Conservation (phyloP, 1,140 invertebrate species). For the Drosophila arawakana region DNA sequence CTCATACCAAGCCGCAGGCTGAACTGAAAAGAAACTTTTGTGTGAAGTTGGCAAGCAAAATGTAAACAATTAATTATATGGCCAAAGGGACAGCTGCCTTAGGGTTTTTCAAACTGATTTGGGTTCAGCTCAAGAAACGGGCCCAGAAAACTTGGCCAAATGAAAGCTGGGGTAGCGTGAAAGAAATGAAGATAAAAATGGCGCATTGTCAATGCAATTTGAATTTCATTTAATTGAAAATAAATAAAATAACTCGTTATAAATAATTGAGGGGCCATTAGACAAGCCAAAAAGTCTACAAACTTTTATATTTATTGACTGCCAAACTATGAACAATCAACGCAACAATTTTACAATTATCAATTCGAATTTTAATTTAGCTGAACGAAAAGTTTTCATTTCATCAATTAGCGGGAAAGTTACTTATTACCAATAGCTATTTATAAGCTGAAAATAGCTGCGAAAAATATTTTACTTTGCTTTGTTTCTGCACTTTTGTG, state of each 20-base stretch:
- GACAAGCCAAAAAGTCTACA: slow-evolving; percentile 3
- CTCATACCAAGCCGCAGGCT: slow-evolving; percentile 12
- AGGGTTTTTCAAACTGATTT: slow-evolving; percentile 27
- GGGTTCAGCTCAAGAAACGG: background rate
- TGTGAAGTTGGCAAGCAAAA: slow-evolving; percentile 55
- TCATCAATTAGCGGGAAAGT: too few relatives aligned
- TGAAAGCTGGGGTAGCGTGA: background rate
- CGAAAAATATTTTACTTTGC: too few relatives aligned
- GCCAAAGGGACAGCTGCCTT: slow-evolving; percentile 60
- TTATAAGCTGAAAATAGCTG: too few relatives aligned
- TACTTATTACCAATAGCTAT: too few relatives aligned
- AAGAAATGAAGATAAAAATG: background rate
- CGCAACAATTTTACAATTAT: too few relatives aligned
- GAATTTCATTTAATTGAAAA: slow-evolving; percentile 69
- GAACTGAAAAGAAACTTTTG: slow-evolving; percentile 48
- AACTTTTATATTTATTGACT: background rate
- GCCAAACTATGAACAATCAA: too few relatives aligned
- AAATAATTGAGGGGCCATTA: slow-evolving; percentile 50
- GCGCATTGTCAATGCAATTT: slow-evolving; percentile 63
- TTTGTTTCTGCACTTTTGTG: slow-evolving; percentile 7
- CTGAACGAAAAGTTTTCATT: too few relatives aligned
- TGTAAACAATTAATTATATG: slow-evolving; percentile 76
- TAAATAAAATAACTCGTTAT: slow-evolving; percentile 56
- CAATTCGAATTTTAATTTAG: too few relatives aligned
- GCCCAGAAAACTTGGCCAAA: background rate